These are phyloP conservation scores for Tursiops truncatus DNA, from an alignment of 2,113 vertebrate species.

Conservation along the genomic window DNA sequence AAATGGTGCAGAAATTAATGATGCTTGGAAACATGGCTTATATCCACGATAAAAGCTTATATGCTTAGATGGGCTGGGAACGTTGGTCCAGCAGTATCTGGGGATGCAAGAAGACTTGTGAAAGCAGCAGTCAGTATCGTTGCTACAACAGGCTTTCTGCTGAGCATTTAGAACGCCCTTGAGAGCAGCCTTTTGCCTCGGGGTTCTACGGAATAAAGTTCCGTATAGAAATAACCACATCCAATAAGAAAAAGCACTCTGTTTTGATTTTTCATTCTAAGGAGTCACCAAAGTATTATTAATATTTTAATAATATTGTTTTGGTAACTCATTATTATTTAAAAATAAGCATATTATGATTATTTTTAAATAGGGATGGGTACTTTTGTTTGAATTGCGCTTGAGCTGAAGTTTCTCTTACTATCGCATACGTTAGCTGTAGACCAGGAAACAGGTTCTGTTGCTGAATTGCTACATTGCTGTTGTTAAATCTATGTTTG, in stretches of 20 bases:
- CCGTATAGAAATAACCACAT: background rate
- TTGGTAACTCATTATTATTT: no score
- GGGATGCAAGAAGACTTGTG: background rate
- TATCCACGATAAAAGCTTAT: background rate
- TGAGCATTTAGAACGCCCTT: background rate
- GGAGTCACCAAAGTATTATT: background rate
- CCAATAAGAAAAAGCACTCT: background rate
- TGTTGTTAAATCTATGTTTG: background rate
- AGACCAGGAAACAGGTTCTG: background rate
- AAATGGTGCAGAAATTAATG: background rate
- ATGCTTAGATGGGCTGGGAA: background rate
- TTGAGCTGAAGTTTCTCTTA: conserved; percentile 15
- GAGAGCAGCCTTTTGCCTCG: background rate
- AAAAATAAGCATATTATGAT: background rate
- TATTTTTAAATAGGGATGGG: background rate
- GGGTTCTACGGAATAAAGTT: background rate
- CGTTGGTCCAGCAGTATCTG: background rate
- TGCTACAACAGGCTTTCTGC: background rate
- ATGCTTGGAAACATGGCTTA: background rate
- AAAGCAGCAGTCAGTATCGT: background rate
- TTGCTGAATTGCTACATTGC: background rate
- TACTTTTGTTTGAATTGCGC: background rate
- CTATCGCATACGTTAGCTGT: background rate
- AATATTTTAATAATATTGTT: no score
- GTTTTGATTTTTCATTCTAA: conserved; percentile 5